Conservation (phyloP, 2,113 vertebrate species). For the Salvelinus fontinalis region DNA sequence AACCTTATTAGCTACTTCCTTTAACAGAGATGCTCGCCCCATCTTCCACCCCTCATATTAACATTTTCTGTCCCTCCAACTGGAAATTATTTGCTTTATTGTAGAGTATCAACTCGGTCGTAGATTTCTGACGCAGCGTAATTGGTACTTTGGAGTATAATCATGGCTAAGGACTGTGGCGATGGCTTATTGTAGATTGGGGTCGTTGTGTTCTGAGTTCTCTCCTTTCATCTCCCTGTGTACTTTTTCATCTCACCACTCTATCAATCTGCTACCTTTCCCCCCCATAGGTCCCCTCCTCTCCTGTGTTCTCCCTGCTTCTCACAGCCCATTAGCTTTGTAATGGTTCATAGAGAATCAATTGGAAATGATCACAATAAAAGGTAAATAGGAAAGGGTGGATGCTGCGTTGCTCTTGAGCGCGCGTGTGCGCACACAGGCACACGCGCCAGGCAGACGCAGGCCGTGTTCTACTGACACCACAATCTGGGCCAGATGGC, state of each 20-base stretch:
- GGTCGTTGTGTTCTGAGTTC: slow-evolving; percentile 57
- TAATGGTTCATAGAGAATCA: slow-evolving; percentile 88
- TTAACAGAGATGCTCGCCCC: slow-evolving; percentile 96
- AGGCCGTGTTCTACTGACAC: slow-evolving; percentile 49
- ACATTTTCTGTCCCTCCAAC: slow-evolving; percentile 98
- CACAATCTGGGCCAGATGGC: slow-evolving; percentile 21
- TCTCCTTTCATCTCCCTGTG: slow-evolving; percentile 24
- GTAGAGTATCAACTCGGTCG: slow-evolving; percentile 97
- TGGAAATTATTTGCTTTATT: slow-evolving; percentile 99
- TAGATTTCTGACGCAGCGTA: slow-evolving; percentile 93
- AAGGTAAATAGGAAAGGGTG: slow-evolving; percentile 51
- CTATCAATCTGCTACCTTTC: slow-evolving; percentile 86
- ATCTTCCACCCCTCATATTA: slow-evolving; percentile 98
- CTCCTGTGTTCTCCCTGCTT: slow-evolving; percentile 43
- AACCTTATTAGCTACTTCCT: slow-evolving; percentile 99
- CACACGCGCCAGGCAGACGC: slow-evolving; percentile 42
- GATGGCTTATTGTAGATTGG: slow-evolving; percentile 91
- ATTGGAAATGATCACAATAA: slow-evolving; percentile 70
- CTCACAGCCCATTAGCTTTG: slow-evolving; percentile 88
- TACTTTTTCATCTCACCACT: slow-evolving; percentile 61
- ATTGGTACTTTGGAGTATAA: slow-evolving; percentile 97
- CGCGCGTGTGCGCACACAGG: slow-evolving; percentile 50
- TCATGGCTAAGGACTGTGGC: slow-evolving; percentile 88
- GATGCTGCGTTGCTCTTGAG: slow-evolving; percentile 41
- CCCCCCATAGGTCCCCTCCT: slow-evolving; percentile 82